Percentiles rank a stretch among this genome's conserved stretches.
Conservation (phyloP, 2,797 vertebrate genomes). For the Epinephelus coioides region DNA sequence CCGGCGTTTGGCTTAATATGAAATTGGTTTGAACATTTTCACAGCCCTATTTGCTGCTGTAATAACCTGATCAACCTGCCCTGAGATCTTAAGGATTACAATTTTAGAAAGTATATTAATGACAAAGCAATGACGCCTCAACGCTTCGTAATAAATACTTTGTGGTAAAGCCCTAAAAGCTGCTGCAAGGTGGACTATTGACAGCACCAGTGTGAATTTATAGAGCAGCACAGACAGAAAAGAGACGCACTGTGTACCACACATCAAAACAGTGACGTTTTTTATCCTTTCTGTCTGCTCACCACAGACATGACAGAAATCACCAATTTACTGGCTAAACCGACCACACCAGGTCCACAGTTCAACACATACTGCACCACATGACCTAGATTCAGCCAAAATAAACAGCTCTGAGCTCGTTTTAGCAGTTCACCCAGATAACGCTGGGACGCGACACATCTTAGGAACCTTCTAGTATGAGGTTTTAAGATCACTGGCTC, state of each 20-base stretch:
- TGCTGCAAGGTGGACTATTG: neutral
- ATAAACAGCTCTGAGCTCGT: constrained; percentile 41
- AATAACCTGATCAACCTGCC: no score
- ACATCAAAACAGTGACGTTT: neutral
- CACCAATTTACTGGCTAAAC: constrained; percentile 10
- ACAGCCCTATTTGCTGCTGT: no score
- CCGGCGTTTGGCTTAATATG: no score
- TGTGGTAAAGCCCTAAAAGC: neutral
- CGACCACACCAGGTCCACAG: constrained; percentile 6
- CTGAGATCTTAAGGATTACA: no score
- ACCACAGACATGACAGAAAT: neutral
- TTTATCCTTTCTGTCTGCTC: constrained; percentile 7
- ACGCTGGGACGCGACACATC: neutral
- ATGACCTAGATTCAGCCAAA: constrained; percentile 49
- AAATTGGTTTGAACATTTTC: no score
- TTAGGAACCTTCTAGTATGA: constrained; percentile 20
- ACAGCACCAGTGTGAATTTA: neutral
- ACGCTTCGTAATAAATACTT: neutral
- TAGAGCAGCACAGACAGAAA: neutral
- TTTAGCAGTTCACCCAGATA: constrained; percentile 52
- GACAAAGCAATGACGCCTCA: neutral
- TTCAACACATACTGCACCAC: constrained; percentile 19
- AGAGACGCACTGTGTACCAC: neutral
- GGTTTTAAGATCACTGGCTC: constrained; percentile 33
- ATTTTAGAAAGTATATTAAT: no score